Conservation (phyloP, 1,140 invertebrate genomes). For the Lepidurus couesii region DNA sequence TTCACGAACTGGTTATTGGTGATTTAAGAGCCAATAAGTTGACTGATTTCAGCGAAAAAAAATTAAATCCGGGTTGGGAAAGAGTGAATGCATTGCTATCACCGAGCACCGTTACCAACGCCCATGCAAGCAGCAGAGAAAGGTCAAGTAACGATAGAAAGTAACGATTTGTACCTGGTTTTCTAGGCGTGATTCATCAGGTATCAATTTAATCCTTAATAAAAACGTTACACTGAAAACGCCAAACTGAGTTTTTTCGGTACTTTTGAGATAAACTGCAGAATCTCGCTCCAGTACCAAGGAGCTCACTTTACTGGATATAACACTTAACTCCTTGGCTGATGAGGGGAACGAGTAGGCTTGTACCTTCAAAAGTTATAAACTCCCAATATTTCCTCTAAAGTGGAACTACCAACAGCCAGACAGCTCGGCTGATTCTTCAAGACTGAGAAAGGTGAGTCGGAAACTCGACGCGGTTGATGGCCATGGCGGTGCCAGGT, state of each 20-base stretch:
- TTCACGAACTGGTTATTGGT: too few species aligned
- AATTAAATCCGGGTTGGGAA: background rate
- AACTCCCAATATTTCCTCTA: background rate
- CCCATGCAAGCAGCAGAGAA: background rate
- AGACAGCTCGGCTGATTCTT: conserved; percentile 8
- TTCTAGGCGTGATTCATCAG: conserved; percentile 8
- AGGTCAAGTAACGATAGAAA: background rate
- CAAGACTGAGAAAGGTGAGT: conserved; percentile 15
- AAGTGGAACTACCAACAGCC: background rate
- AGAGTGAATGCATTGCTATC: background rate
- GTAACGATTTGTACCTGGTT: background rate
- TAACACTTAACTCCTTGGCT: background rate
- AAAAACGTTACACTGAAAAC: background rate
- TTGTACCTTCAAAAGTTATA: background rate
- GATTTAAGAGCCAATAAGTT: too few species aligned
- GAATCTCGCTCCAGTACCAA: background rate
- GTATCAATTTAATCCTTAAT: conserved; percentile 1
- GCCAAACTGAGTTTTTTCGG: background rate
- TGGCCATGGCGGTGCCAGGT: conserved; percentile 12
- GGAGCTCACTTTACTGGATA: background rate
- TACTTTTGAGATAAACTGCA: background rate
- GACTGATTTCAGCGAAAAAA: background rate
- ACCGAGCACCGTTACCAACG: background rate
- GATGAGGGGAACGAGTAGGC: too few species aligned
- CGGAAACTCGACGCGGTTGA: conserved; percentile 12